Percentiles rank a stretch among this genome's conserved stretches.
These are phyloP conservation scores for Geotrypetes seraphini DNA, from an alignment of 2,797 vertebrate genomes.

Conservation along the genomic window DNA sequence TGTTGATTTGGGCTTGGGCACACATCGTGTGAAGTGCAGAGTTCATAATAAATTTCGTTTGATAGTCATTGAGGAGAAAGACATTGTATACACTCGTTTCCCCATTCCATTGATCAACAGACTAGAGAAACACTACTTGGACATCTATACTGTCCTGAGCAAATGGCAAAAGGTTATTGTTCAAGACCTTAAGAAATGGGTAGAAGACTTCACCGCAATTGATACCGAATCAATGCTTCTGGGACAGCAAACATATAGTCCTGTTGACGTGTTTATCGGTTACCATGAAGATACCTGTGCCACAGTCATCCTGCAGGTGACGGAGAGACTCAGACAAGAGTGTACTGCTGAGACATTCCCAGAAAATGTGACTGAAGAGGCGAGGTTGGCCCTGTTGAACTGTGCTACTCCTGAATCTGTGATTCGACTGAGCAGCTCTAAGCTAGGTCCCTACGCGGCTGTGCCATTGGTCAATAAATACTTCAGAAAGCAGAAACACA, in stretches of 20 bases:
- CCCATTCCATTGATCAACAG: conserved; percentile 93
- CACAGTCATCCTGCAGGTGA: conserved; percentile 77
- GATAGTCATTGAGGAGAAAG: conserved; percentile 88
- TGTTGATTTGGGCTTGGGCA: conserved; percentile 88
- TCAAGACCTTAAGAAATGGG: conserved; percentile 64
- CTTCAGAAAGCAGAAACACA: conserved; percentile 68
- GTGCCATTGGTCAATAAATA: conserved; percentile 50
- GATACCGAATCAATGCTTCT: conserved; percentile 14
- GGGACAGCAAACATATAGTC: conserved; percentile 47
- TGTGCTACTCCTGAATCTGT: conserved; percentile 88
- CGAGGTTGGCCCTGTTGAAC: conserved; percentile 65
- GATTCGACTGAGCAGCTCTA: conserved; percentile 59
- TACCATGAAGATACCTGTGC: conserved; percentile 84
- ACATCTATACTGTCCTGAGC: conserved; percentile 74
- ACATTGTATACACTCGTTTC: conserved; percentile 83
- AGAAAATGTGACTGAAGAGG: conserved; percentile 37
- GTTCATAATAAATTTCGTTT: conserved; percentile 81
- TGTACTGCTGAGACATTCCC: conserved; percentile 17
- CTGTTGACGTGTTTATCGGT: conserved; percentile 79
- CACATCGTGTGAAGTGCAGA: conserved; percentile 91
- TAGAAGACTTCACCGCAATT: conserved; percentile 41
- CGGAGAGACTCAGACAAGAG: conserved; percentile 36
- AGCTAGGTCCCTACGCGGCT: conserved; percentile 37
- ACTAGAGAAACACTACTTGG: conserved; percentile 92
- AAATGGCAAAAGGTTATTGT: conserved; percentile 57